Evolutionary conservation across 92 coral and sea anemone species (phyloP).

Genomic region (Zoanthus sansibaricus): DNA sequence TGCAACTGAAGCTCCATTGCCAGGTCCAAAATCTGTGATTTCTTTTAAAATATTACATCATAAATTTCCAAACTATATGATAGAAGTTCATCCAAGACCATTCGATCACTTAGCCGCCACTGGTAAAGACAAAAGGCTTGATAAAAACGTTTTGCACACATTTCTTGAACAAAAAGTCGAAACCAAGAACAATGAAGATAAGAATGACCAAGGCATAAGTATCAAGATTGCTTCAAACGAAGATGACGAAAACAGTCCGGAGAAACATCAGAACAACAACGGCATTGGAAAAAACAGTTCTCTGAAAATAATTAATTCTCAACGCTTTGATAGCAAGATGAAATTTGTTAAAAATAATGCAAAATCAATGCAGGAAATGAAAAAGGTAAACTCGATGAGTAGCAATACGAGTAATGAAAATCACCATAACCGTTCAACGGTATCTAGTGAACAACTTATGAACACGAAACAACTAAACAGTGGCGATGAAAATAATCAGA

Average conservation of each 20-base stretch:
- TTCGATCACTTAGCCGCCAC: not conserved
- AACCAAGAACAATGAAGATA: not conserved
- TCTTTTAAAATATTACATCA: slow-evolving; percentile 1
- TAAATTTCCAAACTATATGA: not conserved
- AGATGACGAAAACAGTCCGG: not conserved
- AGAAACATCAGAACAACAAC: not conserved
- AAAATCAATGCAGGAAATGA: not conserved
- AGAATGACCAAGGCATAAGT: not conserved
- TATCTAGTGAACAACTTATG: not conserved
- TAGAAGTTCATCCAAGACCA: not conserved
- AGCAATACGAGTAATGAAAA: not conserved
- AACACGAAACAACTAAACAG: not conserved
- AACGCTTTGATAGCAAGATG: not conserved
- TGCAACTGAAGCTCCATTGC: not conserved
- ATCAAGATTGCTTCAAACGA: not conserved
- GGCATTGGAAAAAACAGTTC: not conserved
- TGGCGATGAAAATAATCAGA: not conserved
- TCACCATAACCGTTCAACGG: not conserved
- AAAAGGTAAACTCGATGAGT: not conserved
- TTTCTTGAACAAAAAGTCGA: not conserved
- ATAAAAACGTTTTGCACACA: not conserved
- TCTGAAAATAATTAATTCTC: not conserved
- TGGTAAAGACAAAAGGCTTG: slow-evolving; percentile 9
- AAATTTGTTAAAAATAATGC: not conserved
- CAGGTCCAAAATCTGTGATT: slow-evolving; percentile 13